These are phyloP conservation scores for Phainopepla nitens DNA, from an alignment of 2,113 vertebrate genomes.

Conservation along the genomic window DNA sequence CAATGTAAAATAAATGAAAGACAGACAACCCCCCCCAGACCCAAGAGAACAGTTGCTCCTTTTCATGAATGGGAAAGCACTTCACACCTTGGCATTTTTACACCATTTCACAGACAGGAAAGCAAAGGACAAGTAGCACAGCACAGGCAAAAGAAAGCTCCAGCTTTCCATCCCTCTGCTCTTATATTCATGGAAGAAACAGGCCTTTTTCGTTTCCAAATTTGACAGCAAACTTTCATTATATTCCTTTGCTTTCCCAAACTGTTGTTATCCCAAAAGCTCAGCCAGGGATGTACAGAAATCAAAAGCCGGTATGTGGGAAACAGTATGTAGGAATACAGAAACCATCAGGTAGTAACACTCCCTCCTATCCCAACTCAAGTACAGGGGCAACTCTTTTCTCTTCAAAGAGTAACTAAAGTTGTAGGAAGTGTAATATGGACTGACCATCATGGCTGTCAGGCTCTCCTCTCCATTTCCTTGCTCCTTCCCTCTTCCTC, in stretches of 20 bases:
- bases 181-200: accelerated
- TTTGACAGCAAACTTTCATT: background rate
- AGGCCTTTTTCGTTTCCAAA: background rate
- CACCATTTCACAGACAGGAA: background rate
- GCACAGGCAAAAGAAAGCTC: background rate
- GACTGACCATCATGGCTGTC: accelerated
- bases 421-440: background rate
- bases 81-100: background rate
- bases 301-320: background rate
- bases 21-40: accelerated
- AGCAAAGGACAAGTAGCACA: background rate
- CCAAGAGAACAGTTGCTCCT: background rate
- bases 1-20: background rate
- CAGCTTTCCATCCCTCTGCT: background rate
- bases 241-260: background rate
- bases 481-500: background rate
- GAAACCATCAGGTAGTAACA: accelerated
- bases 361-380: background rate
- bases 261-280: background rate
- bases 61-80: background rate
- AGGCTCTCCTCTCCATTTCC: background rate
- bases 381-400: background rate
- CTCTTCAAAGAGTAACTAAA: background rate
- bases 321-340: background rate
- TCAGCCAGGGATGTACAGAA: background rate